Base-by-base conservation (phyloP, 2,113 vertebrate genomes). In the Nansenia antarctica region DNA sequence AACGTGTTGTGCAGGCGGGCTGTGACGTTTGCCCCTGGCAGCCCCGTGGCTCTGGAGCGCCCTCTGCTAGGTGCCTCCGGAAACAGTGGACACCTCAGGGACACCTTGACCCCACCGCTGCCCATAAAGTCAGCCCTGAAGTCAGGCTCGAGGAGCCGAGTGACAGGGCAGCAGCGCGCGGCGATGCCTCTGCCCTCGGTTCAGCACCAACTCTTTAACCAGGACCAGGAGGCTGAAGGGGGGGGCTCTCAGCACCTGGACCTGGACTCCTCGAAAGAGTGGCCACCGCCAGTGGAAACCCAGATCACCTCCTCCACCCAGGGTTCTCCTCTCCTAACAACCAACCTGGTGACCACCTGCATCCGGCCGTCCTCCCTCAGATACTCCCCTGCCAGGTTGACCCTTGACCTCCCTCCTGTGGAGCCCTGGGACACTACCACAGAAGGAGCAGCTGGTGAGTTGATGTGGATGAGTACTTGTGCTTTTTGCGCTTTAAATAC, bases 121-220 rank as follows among this genome's bases (percentile, higher is more conserved):
- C 91, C 91, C 12, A 91, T 92, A 45, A 91, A 91, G 73, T 91
- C 89, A 29, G 89, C 90, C 20, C 79, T 92, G 27, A 92, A 92
- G 69, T 90, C 88, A 4, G 85, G 83, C 39, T 89, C 85, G 6
- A 90, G 86, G 67, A 87, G 79, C 72, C 86, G 85, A 15, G 53
- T n/a, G n/a, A n/a, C 24, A 0, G 11, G 49, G 37, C 81, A 8
- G 63, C 76, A 67, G 72, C 77, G 9, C 24, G 82, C 59, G 18
- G 65, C 64, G 26, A 77, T 63, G 39, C 61, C 62, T 32, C 79
- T 88, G 79, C 73, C 88, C 39, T 78, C 83, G 0, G 82, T 83
- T 76, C 88, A 90, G 72, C 76, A 79, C 32, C 62, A 63, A 26
- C 55, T 73, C 12, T 64, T 82, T 52, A 73, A 76, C 39, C 54